Evolutionary conservation across 2,888 invertebrate genomes (phyloP), one percentile per base, ranked within the genome.

Genomic region (Tetramorium bicarinatum): DNA sequence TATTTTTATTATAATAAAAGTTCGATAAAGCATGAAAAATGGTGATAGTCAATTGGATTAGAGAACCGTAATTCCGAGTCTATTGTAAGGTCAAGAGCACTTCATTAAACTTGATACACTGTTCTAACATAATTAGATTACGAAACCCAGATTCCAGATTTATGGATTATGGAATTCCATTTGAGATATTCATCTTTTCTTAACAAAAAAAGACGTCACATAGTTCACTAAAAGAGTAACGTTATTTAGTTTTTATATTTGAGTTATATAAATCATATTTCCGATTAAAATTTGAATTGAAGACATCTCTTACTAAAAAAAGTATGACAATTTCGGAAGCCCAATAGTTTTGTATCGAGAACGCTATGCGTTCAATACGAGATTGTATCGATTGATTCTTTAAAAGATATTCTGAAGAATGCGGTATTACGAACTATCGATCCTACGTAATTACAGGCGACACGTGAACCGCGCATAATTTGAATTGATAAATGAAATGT

Each of bases 81-180:
- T 8, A n/a, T n/a, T n/a, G n/a, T n/a, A 77, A 44, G 29, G 6
- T 67, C 15, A 77, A 13, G 64, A 21, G 29, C 18, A 76, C 15
- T 54, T 21, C 7, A 13, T 76, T 66, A 41, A 41, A 66, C 3
- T 21, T 29, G 49, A 52, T 25, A 61, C 0, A 8, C 38, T 41
- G 38, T 72, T 41, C 41, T 18, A 41, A 38, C 1, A 49, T 38
- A 62, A 62, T 3, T 34, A 34, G n/a, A 62, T 75, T 54, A 49
- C 0, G n/a, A 13, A 34, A 41, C 15, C 21, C 4, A 6, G 1
- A 38, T 38, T 52, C 2, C 11, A 34, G 21, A 59, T 21, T 74
- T 59, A 29, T 11, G n/a, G n/a, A 34, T 34, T 67, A 4, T 71
- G 9, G 8, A 34, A 56, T 41, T 21, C 4, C 21, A 9, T 34